Conservation (phyloP, 1,140 invertebrate species). For the Pygmarrhopalites habei region DNA sequence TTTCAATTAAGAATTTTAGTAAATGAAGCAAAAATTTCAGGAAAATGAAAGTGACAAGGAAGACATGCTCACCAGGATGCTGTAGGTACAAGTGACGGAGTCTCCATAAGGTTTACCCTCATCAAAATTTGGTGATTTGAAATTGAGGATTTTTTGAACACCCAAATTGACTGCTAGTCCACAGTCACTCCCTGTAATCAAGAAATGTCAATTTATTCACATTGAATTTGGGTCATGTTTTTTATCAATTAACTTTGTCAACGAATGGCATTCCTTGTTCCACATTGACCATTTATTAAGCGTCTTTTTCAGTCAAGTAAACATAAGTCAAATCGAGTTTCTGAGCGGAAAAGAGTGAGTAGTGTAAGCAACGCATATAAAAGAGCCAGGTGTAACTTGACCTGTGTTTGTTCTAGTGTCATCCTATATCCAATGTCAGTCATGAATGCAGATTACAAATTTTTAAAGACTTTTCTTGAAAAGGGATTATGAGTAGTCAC, state of each 20-base stretch:
- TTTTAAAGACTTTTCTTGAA: too few relatives aligned
- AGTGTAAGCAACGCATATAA: too few relatives aligned
- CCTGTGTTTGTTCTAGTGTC: too few relatives aligned
- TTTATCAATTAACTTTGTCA: background rate
- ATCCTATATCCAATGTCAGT: too few relatives aligned
- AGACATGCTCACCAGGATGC: background rate
- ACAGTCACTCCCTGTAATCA: background rate
- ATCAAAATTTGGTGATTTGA: background rate
- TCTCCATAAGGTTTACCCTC: background rate
- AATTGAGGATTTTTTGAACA: background rate
- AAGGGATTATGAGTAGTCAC: too few relatives aligned
- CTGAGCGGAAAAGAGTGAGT: too few relatives aligned
- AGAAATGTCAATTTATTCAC: background rate
- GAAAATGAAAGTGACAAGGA: background rate
- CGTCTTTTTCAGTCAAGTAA: too few relatives aligned
- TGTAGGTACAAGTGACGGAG: background rate
- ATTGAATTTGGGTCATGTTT: background rate
- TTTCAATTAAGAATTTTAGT: background rate
- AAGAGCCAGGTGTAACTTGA: too few relatives aligned
- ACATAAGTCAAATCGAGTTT: too few relatives aligned
- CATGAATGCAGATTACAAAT: too few relatives aligned
- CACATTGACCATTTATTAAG: background rate
- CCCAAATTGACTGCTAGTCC: background rate
- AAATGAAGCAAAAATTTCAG: background rate
- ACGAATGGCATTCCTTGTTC: background rate